phyloP scores from a whole-genome alignment of 2,888 invertebrate species.

The Leptogaster cylindrica region DNA sequence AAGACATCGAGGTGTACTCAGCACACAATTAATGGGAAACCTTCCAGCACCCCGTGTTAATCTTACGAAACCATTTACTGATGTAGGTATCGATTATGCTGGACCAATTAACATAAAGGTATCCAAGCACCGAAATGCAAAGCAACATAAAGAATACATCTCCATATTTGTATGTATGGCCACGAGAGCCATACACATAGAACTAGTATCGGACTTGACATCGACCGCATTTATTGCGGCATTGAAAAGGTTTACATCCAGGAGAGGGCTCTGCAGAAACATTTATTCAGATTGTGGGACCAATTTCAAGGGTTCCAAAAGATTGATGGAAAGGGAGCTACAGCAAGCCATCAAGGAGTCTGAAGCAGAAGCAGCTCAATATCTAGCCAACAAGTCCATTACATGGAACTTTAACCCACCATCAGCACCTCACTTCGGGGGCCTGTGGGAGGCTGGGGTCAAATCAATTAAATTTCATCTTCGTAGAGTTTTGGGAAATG shows the following conservation, averaged over 20 bases:
- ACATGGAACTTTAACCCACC: too few relatives aligned
- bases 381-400: neutral
- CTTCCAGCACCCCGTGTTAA: neutral
- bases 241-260: neutral
- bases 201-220: neutral
- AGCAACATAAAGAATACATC: neutral
- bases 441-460: too few relatives aligned
- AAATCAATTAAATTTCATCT: too few relatives aligned
- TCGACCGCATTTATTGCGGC: neutral
- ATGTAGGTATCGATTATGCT: neutral
- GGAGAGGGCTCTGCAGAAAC: neutral
- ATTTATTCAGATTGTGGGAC: neutral
- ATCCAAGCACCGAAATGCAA: neutral
- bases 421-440: too few relatives aligned
- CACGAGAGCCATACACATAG: neutral
- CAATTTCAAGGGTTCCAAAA: too few relatives aligned
- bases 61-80: neutral
- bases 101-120: neutral
- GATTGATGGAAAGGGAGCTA: too few relatives aligned
- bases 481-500: too few relatives aligned
- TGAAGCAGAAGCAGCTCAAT: neutral
- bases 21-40: slow-evolving; percentile 1
- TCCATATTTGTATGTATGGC: neutral
- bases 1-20: neutral
- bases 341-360: too few relatives aligned